A percentile compares a stretch with the other conserved stretches of the same genome.
phyloP scores from a whole-genome alignment of 35 echinoderm and acorn worm species.

The Eucidaris tribuloides region DNA sequence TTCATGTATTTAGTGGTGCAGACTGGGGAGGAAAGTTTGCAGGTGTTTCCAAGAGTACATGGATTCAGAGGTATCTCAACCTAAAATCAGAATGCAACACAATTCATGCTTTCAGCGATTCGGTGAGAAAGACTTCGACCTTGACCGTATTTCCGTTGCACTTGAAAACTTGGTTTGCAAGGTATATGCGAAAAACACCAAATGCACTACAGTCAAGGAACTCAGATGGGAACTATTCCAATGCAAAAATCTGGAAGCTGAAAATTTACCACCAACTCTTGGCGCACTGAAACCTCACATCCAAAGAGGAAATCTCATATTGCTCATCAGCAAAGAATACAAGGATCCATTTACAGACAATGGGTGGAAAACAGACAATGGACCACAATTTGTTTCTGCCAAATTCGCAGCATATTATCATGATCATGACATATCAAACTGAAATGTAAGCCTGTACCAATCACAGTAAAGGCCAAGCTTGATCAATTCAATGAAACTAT shows the following conservation, averaged over 20 bases:
- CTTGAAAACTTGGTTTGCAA: background rate
- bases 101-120: background rate
- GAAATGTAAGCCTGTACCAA: slow-evolving; percentile 52
- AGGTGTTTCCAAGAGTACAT: slow-evolving; percentile 1
- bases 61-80: slow-evolving; percentile 11
- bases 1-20: slow-evolving; percentile 28
- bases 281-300: slow-evolving; percentile 27
- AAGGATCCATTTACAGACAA: no score
- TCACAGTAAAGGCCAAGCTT: slow-evolving; percentile 66
- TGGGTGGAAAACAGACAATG: slow-evolving; percentile 77
- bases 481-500: slow-evolving; percentile 32
- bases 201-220: slow-evolving; percentile 30
- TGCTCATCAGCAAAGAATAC: background rate
- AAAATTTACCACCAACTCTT: slow-evolving; percentile 41
- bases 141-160: background rate
- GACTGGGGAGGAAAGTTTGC: slow-evolving; percentile 50
- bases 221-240: slow-evolving; percentile 23
- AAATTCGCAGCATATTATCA: slow-evolving; percentile 43
- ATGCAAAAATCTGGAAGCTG: slow-evolving; percentile 15
- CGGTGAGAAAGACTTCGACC: slow-evolving; percentile 14
- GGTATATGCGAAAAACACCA: slow-evolving; percentile 17
- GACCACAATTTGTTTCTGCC: slow-evolving; percentile 57
- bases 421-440: slow-evolving; percentile 24
- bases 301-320: slow-evolving; percentile 26
- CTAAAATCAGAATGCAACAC: background rate